These are phyloP conservation scores for Lysandra bellargus DNA, from an alignment of 2,888 invertebrate genomes.

Conservation along the genomic window DNA sequence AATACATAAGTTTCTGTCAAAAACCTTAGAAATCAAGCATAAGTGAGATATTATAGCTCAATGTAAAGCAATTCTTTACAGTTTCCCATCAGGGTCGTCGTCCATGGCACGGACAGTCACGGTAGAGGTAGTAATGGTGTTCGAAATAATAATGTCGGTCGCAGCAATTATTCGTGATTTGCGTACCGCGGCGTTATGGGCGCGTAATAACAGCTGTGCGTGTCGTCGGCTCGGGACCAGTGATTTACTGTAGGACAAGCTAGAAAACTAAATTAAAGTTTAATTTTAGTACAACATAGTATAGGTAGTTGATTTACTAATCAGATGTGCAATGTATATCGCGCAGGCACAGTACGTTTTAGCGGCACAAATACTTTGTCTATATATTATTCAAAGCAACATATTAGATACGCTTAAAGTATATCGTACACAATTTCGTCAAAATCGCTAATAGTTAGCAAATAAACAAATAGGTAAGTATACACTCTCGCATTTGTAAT, in stretches of 20 bases:
- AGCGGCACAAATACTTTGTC: too few species aligned
- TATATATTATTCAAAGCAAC: too few species aligned
- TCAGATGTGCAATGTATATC: too few species aligned
- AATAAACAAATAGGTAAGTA: too few species aligned
- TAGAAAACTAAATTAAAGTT: neutral
- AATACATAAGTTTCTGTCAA: too few species aligned
- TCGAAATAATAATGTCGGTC: conserved; percentile 60
- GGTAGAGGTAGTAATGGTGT: conserved; percentile 64
- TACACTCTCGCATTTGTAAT: too few species aligned
- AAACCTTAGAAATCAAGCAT: too few species aligned
- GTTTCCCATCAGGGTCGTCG: conserved; percentile 25
- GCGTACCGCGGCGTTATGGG: conserved; percentile 43
- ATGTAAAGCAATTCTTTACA: conserved; percentile 11
- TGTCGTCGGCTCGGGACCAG: neutral
- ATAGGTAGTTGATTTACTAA: too few species aligned
- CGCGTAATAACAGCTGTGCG: conserved; percentile 44
- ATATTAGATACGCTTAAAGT: too few species aligned
- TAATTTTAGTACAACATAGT: neutral
- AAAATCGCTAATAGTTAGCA: too few species aligned
- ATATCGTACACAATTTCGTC: too few species aligned
- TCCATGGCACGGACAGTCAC: conserved; percentile 40
- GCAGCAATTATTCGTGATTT: conserved; percentile 63
- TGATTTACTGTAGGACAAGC: neutral
- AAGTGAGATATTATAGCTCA: neutral
- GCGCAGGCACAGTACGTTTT: too few species aligned